phyloP scores from a whole-genome alignment of 2,888 invertebrate genomes.

The Tetragonisca angustula region DNA sequence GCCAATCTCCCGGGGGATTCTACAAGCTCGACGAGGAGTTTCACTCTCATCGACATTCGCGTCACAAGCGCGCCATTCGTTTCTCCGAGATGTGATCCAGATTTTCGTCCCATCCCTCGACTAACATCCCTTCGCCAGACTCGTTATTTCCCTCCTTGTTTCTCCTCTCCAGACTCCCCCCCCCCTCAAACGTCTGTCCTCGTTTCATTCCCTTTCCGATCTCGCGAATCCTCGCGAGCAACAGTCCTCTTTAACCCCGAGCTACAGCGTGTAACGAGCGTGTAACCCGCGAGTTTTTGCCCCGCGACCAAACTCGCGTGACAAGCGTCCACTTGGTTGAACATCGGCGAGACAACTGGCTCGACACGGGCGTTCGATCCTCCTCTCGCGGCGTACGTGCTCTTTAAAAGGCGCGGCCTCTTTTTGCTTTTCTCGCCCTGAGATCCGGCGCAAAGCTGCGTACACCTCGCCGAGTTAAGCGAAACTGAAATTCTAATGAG shows the following conservation, averaged over 20 bases:
- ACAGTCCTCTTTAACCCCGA: background rate
- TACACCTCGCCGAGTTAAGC: conserved; percentile 47
- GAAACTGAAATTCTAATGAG: conserved; percentile 55
- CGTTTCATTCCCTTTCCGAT: background rate
- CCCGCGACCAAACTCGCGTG: background rate
- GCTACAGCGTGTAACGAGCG: background rate
- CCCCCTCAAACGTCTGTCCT: background rate
- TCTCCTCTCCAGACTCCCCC: no score
- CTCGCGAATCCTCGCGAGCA: background rate
- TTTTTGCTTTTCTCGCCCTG: conserved; percentile 50
- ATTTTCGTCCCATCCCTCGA: background rate
- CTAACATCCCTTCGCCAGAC: background rate
- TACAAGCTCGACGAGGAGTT: background rate
- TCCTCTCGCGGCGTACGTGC: conserved; percentile 11
- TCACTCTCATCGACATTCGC: background rate
- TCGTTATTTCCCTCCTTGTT: background rate
- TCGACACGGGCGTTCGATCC: background rate
- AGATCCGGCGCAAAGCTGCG: conserved; percentile 36
- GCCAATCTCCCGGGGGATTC: background rate
- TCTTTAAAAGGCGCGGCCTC: background rate
- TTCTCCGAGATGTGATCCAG: background rate
- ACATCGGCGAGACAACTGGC: conserved; percentile 19
- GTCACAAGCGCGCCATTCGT: conserved; percentile 5
- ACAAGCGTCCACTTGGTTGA: conserved; percentile 3
- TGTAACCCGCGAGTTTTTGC: background rate